phyloP scores from a whole-genome alignment of 2,888 invertebrate species.

The Pheosia tremula region DNA sequence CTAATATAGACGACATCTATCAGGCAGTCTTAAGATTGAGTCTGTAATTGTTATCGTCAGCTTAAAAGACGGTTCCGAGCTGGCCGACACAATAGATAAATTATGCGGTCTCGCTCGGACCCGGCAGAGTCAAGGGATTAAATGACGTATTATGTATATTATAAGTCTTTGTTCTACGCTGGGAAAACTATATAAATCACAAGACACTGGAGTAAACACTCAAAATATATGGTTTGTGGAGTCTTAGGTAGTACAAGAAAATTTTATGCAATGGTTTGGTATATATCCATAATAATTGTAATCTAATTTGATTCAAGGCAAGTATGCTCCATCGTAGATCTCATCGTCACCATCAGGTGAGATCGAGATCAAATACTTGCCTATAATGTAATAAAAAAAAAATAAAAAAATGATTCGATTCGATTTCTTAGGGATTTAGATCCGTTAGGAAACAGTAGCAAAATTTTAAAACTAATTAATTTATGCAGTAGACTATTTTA shows the following conservation, averaged over 20 bases:
- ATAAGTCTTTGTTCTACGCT: constrained; percentile 27
- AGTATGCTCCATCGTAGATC: no score
- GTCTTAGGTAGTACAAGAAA: neutral
- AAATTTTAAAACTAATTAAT: no score
- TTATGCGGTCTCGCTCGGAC: constrained; percentile 37
- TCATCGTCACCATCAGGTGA: no score
- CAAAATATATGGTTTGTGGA: neutral
- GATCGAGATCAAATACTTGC: no score
- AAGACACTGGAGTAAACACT: constrained; percentile 10
- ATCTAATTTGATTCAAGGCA: no score
- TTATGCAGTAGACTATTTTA: no score
- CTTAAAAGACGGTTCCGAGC: constrained; percentile 27
- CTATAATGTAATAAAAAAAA: no score
- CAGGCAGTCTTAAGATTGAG: constrained; percentile 29
- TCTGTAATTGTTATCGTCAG: constrained; percentile 36
- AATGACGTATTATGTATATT: constrained; percentile 40
- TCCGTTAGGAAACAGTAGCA: no score
- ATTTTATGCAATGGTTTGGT: no score
- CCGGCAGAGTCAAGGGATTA: constrained; percentile 40
- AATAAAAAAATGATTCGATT: no score
- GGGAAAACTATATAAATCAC: constrained; percentile 18
- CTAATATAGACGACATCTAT: constrained; percentile 23
- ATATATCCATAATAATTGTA: no score
- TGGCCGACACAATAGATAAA: constrained; percentile 41
- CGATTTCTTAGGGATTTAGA: no score